Conservation (phyloP, 2,113 vertebrate genomes). For the Typhlomys cinereus region DNA sequence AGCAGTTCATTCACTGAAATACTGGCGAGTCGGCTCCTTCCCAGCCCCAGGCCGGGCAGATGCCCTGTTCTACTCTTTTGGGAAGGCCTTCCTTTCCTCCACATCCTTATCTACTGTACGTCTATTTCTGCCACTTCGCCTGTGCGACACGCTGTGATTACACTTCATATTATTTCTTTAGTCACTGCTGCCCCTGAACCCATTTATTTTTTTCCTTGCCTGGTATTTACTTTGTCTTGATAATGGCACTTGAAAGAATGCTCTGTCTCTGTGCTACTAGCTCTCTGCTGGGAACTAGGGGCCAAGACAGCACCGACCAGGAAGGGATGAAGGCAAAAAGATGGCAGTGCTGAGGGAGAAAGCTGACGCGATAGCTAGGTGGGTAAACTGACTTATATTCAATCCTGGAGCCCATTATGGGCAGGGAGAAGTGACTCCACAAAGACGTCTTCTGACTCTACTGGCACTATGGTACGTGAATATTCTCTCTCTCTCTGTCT, state of each 20-base stretch:
- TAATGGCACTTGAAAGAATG: background rate
- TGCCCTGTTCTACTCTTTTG: no score
- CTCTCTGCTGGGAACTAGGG: background rate
- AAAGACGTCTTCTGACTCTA: no score
- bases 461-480: no score
- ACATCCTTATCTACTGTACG: no score
- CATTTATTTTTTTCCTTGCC: background rate
- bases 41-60: background rate
- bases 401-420: no score
- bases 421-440: no score
- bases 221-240: background rate
- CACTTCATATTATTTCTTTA: background rate
- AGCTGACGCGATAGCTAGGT: no score
- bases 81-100: background rate
- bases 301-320: background rate
- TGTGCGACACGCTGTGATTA: background rate
- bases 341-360: background rate
- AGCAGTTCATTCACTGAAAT: background rate
- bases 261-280: background rate
- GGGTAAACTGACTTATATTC: no score
- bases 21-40: background rate
- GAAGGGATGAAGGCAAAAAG: background rate
- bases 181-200: background rate
- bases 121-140: background rate
- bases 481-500: no score